Base-by-base conservation (phyloP, 2,797 vertebrate species). In the Argya squamiceps region DNA sequence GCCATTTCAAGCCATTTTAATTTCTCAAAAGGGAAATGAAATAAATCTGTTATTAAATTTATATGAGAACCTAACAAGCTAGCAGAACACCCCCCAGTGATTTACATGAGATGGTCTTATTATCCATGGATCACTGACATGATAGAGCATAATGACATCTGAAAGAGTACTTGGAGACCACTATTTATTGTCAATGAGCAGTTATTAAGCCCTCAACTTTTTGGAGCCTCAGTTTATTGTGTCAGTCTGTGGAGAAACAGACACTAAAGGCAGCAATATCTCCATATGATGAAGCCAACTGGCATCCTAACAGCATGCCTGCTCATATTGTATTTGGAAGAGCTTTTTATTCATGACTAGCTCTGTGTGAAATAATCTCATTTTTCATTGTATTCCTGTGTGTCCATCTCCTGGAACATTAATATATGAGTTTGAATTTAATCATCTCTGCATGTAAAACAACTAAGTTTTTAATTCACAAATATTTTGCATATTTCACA, bases 101-200 rank as follows among this genome's bases (percentile, higher is more conserved):
- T 96, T 95, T 97, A 65, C 63, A 86, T 69, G 59, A 68, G 68
- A 44, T 18, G 14, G 43, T 90, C 60, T 73, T 89, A 93, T 95
- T 97, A 88, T 91, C 56, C 91, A 77, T 78, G 92, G 89, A 91
- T 96, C 92, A 93, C 81, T 93, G 73, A 95, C 89, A 92, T 84
- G 83, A 93, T 82, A 49, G 80, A 95, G 69, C 17, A 6, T 86
- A 96, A 92, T 89, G 90, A 78, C 69, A 91, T 80, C 70, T 74
- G 73, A 96, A 96, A 96, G 84, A 91, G 82, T 85, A 95, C 84
- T 96, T 88, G 67, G 94, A 97, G 88, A 94, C 89, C 82, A 94
- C 78, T 95, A 94, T 84, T 88, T 94, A 94, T 78, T 91, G 89
- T 93, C 94, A 94, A 96, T 93, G 92, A 95, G 91, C 85, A 93